Conservation (phyloP, 2,797 vertebrate genomes). For the Meda fulgida region DNA sequence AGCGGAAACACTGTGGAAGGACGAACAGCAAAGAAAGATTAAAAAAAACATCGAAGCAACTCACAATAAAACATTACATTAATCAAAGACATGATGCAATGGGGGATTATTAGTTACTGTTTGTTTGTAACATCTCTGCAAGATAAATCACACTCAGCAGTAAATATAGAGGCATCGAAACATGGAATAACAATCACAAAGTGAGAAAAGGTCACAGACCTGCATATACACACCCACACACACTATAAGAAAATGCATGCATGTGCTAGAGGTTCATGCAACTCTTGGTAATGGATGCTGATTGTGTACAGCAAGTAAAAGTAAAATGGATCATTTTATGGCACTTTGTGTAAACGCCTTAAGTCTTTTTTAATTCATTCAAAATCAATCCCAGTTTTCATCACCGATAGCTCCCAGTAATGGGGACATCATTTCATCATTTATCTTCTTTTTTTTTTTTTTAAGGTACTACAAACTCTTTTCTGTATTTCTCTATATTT, state of each 20-base stretch:
- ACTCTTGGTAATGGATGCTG: neutral
- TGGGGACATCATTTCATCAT: no score
- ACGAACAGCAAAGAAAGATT: conserved; percentile 39
- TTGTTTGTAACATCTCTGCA: neutral
- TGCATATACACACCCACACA: conserved; percentile 8
- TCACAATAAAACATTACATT: conserved; percentile 57
- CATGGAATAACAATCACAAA: neutral
- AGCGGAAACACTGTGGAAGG: conserved; percentile 4
- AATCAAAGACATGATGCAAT: conserved; percentile 38
- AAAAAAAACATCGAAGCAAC: conserved; percentile 51
- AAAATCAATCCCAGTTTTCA: neutral
- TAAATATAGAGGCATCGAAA: conserved; percentile 12
- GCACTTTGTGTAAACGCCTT: neutral
- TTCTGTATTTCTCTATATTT: neutral
- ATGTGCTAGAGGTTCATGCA: conserved; percentile 18
- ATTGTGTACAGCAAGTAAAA: neutral
- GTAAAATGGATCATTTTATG: neutral
- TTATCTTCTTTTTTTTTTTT: neutral
- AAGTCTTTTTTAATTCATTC: neutral
- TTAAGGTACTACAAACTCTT: no score
- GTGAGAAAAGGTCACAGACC: neutral
- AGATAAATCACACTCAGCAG: conserved; percentile 6
- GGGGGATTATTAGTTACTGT: conserved; percentile 18
- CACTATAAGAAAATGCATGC: conserved; percentile 14
- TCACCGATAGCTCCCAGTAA: neutral